Percentiles rank a stretch among this genome's conserved stretches.
phyloP scores from a whole-genome alignment of 1,140 invertebrate species.

The Brachionus asplanchnoidis region DNA sequence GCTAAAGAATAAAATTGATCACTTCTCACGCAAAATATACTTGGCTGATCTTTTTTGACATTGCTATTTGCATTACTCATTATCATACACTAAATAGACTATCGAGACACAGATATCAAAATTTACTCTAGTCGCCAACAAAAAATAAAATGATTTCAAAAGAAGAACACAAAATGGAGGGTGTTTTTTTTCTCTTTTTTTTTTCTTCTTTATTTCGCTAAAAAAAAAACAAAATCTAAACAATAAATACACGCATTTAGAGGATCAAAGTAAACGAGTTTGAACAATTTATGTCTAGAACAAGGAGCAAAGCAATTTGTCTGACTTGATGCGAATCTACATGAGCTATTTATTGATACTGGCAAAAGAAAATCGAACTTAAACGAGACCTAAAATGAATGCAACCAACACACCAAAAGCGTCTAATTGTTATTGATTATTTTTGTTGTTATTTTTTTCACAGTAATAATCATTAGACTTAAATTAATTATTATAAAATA shows the following conservation, averaged over 20 bases:
- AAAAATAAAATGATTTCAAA: neutral
- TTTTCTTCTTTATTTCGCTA: conserved; percentile 1
- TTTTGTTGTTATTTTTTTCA: neutral
- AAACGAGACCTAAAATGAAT: neutral
- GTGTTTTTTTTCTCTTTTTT: conserved; percentile 11
- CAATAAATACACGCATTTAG: conserved; percentile 27
- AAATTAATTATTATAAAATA: conserved; percentile 5
- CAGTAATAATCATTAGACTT: neutral
- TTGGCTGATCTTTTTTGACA: conserved; percentile 36
- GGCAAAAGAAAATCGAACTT: neutral
- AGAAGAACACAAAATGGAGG: conserved; percentile 22
- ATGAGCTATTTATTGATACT: neutral
- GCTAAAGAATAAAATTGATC: neutral
- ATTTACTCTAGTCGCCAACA: neutral
- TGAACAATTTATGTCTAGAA: neutral
- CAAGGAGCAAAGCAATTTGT: conserved; percentile 10
- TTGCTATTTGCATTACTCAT: conserved; percentile 24
- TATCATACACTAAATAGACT: neutral
- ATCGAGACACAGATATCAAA: neutral
- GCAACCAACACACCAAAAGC: neutral
- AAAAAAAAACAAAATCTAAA: neutral
- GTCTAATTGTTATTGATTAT: conserved; percentile 35
- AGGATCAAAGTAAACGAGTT: conserved; percentile 27
- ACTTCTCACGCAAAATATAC: neutral
- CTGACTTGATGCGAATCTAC: neutral